Percentiles rank a stretch among this genome's conserved stretches.
phyloP scores from a whole-genome alignment of 2,797 vertebrate species.

The Sphenodon punctatus region DNA sequence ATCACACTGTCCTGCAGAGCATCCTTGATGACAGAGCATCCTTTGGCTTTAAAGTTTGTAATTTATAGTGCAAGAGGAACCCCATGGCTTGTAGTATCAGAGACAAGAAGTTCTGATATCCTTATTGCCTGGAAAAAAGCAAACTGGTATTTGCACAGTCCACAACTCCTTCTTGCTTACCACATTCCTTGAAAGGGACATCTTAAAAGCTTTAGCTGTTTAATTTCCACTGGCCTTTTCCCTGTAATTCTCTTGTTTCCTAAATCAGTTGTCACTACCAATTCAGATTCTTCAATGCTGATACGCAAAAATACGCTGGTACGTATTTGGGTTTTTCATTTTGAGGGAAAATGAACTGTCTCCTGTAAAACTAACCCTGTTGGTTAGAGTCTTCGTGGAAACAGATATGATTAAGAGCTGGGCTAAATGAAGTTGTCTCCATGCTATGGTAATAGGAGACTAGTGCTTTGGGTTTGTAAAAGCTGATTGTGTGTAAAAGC shows the following conservation, averaged over 20 bases:
- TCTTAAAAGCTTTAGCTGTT: neutral
- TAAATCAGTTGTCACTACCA: neutral
- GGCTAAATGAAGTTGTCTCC: too few species aligned
- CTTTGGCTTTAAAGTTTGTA: neutral
- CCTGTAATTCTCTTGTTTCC: neutral
- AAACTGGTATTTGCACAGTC: neutral
- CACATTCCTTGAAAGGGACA: neutral
- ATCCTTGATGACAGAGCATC: neutral
- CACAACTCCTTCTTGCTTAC: neutral
- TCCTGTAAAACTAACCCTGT: neutral
- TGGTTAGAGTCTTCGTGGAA: neutral
- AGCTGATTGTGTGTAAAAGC: too few species aligned
- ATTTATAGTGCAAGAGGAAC: neutral
- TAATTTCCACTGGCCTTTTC: neutral
- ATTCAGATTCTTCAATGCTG: neutral
- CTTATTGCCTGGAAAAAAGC: neutral
- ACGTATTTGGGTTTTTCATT: neutral
- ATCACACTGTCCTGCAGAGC: neutral
- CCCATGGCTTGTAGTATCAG: neutral
- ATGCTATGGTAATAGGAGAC: too few species aligned
- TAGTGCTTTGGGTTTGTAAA: too few species aligned
- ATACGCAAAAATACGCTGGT: neutral
- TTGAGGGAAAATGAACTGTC: neutral
- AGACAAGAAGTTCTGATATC: neutral
- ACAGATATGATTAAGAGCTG: too few species aligned